Evolutionary conservation across 2,888 invertebrate species (phyloP).

Genomic region (Pseudolycoriella hygida): DNA sequence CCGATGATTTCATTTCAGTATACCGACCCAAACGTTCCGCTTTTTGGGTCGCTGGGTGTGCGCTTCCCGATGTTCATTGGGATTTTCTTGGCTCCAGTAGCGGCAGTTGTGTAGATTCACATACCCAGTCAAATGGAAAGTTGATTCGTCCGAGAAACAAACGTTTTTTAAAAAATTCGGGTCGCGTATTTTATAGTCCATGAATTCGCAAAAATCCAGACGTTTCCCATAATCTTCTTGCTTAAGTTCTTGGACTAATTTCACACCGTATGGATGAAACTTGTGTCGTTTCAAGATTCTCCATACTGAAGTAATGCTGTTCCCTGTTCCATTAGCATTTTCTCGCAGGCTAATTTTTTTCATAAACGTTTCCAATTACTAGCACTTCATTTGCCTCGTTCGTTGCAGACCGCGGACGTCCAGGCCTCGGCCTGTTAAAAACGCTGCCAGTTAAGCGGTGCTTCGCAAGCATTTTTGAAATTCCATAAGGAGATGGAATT

Average conservation of each 20-base stretch:
- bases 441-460: neutral
- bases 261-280: no score
- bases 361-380: neutral
- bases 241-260: neutral
- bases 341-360: neutral
- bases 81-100: neutral
- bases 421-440: neutral
- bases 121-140: neutral
- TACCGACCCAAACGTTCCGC: neutral
- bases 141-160: neutral
- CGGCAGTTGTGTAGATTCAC: neutral
- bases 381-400: no score
- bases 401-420: neutral
- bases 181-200: neutral
- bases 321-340: neutral
- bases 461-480: no score
- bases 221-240: neutral
- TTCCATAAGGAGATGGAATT: no score
- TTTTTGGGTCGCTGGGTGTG: slow-evolving; percentile 6
- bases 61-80: neutral
- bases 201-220: neutral
- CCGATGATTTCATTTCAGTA: neutral
- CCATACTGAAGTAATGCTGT: no score
- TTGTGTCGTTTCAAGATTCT: no score
- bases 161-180: no score